Conservation (phyloP, 2,113 vertebrate species). For the Turnix velox region DNA sequence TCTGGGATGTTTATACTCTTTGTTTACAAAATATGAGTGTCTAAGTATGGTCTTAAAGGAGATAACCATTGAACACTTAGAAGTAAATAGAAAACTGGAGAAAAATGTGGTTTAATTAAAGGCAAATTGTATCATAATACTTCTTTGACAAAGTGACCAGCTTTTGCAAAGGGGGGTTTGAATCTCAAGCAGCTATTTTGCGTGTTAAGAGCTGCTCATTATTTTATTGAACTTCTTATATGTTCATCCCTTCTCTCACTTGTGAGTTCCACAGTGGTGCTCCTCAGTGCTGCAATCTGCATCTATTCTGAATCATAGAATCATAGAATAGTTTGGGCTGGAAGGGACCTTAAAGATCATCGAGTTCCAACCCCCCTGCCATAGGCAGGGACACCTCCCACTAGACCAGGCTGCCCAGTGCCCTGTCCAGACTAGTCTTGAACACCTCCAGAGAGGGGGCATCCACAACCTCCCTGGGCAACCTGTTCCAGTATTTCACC, state of each 20-base stretch:
- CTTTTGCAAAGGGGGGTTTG: not conserved
- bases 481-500: too few species aligned
- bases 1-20: not conserved
- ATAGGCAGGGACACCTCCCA: too few species aligned
- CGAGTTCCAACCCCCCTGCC: too few species aligned
- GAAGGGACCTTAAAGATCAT: too few species aligned
- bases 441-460: too few species aligned
- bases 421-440: too few species aligned
- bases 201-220: fast-evolving
- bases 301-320: not conserved
- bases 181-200: not conserved
- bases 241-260: not conserved
- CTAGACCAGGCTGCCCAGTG: too few species aligned
- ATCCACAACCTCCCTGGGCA: too few species aligned
- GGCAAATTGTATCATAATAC: not conserved
- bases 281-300: not conserved
- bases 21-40: not conserved
- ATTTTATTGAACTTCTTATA: not conserved
- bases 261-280: not conserved
- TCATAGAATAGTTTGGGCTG: too few species aligned
- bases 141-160: not conserved
- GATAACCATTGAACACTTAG: not conserved
- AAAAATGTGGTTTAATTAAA: not conserved
- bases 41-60: not conserved
- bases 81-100: not conserved